Evolutionary conservation across 2,113 vertebrate species (phyloP).

Genomic region (Laticauda laticaudata): DNA sequence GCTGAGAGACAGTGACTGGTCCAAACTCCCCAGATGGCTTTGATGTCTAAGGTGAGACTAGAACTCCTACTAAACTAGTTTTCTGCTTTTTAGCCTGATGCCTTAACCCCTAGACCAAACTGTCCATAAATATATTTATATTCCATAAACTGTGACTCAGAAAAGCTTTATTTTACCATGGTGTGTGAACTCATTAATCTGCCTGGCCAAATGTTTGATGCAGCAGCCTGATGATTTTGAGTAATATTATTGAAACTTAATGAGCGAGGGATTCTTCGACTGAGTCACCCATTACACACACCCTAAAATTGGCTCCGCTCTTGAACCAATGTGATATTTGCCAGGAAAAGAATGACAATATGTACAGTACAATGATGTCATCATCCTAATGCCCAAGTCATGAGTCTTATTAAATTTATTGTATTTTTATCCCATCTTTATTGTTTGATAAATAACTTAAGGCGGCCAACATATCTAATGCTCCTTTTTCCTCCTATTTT

Average conservation of each 20-base stretch:
- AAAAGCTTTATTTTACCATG: neutral
- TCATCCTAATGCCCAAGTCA: neutral
- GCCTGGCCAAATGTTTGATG: neutral
- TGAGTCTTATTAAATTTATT: neutral
- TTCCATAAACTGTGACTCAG: neutral
- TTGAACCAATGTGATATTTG: neutral
- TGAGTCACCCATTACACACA: neutral
- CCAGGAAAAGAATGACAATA: neutral
- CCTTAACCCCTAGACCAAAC: too few species aligned
- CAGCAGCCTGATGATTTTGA: neutral
- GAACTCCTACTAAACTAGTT: too few species aligned
- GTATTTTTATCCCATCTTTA: neutral
- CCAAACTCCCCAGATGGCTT: too few species aligned
- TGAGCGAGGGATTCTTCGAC: neutral
- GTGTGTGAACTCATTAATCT: neutral
- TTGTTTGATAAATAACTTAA: neutral
- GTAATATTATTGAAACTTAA: neutral
- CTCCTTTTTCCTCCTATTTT: neutral
- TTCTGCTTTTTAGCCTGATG: too few species aligned
- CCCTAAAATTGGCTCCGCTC: neutral
- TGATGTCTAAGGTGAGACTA: too few species aligned
- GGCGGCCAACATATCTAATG: neutral
- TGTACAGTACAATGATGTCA: neutral
- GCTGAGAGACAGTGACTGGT: too few species aligned
- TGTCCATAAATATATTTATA: neutral